Evolutionary conservation across 2,888 invertebrate genomes (phyloP), one percentile per base, ranked within the genome.

Genomic region (Tortricodes alternella): DNA sequence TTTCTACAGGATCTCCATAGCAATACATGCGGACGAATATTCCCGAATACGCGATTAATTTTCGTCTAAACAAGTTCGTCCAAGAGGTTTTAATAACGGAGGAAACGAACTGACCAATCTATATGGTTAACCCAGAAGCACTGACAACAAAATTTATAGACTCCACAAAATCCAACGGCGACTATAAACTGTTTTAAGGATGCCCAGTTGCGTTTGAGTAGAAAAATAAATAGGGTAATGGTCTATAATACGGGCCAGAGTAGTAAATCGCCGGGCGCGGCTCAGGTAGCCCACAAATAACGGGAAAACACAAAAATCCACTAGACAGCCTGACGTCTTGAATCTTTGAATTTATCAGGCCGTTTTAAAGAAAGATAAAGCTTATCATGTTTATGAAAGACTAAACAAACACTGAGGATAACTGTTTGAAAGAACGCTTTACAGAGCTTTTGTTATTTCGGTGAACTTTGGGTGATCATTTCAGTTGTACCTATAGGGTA

Each of bases 191-290:
- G 49, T 29, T 35, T 35, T 38, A 56, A 50, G 48, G 43, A 37
- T 35, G 29, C 29, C 53, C 46, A 46, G 19, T 46, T 18, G 34
- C 32, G 44, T 27, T 44, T 44, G 29, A 46, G 46, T 29, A 43
- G 35, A 38, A 50, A 50, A 56, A 49, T 56, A 56, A 56, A 56
- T 49, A 44, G 50, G 43, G 35, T 16, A 37, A 50, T 38, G 50
- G 44, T 15, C 24, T 50, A 37, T 52, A 52, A 52, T 56, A 37
- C 56, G 18, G 41, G 8, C n/a, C 9, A 27, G 15, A 50, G 48
- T 32, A 13, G 41, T 56, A 44, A 50, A 49, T 50, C 16, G 53
- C 32, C 23, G 34, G 53, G 41, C 27, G 15, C 19, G 56, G 37
- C 23, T 16, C 56, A 56, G 56, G 56, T 56, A 49, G 32, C 18